A percentile compares a stretch with the other conserved stretches of the same genome.
phyloP scores from a whole-genome alignment of 2,888 invertebrate genomes.

The Lydus trimaculatus region DNA sequence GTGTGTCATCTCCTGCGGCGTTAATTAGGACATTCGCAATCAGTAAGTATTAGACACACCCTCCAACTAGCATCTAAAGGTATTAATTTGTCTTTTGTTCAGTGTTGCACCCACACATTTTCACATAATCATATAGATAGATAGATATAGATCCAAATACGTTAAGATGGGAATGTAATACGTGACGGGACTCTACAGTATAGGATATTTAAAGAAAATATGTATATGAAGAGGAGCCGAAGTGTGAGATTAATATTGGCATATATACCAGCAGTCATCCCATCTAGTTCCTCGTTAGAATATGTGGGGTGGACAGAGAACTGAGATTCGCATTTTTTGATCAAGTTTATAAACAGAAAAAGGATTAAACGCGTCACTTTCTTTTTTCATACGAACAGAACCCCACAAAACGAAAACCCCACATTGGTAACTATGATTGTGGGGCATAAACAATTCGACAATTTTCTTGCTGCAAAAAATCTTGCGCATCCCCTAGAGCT shows the following conservation, averaged over 20 bases:
- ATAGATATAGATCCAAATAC: background rate
- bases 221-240: background rate
- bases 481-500: background rate
- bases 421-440: no score
- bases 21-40: constrained; percentile 18
- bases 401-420: no score
- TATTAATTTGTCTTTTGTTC: constrained; percentile 16
- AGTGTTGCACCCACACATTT: constrained; percentile 6
- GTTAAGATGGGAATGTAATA: background rate
- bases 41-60: constrained; percentile 17
- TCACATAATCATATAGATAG: constrained; percentile 7
- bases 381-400: no score
- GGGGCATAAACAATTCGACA: no score
- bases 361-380: no score
- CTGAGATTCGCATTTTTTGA: no score
- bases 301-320: background rate
- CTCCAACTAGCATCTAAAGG: constrained; percentile 10
- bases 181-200: background rate
- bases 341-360: no score
- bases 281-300: background rate
- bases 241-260: background rate
- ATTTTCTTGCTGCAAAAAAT: background rate
- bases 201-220: background rate
- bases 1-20: constrained; percentile 8
- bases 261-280: no score